Conservation (phyloP, 2,888 invertebrate species). For the Dolichomitus sp. region DNA sequence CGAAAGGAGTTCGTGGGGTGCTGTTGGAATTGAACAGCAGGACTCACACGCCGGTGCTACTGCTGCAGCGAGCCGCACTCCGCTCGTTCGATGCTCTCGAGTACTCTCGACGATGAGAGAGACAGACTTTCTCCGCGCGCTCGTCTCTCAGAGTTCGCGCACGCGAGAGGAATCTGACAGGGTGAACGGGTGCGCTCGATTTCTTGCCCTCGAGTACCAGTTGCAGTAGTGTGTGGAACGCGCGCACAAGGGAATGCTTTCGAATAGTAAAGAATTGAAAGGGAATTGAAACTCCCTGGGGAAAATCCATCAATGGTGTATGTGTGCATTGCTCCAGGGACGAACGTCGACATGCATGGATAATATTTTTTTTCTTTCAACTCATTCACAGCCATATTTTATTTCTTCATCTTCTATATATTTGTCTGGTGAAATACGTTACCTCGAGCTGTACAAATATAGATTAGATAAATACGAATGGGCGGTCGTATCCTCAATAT, state of each 20-base stretch:
- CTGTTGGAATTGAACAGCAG: slow-evolving; percentile 36
- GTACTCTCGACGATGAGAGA: slow-evolving; percentile 44
- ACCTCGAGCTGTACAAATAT: background rate
- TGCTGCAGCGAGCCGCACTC: slow-evolving; percentile 15
- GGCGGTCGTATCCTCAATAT: background rate
- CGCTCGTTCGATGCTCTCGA: slow-evolving; percentile 52
- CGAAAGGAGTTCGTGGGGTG: slow-evolving; percentile 32
- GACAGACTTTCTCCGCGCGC: slow-evolving; percentile 12
- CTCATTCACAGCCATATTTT: slow-evolving; percentile 14
- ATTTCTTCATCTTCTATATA: background rate
- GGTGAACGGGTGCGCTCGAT: slow-evolving; percentile 28
- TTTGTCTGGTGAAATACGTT: slow-evolving; percentile 1
- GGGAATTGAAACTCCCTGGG: slow-evolving; percentile 20
- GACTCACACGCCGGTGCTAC: slow-evolving; percentile 31
- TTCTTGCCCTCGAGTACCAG: slow-evolving; percentile 32
- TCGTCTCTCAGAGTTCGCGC: slow-evolving; percentile 38
- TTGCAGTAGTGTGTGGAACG: slow-evolving; percentile 21
- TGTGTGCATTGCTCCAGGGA: background rate
- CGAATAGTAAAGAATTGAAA: slow-evolving; percentile 61
- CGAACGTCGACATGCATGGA: slow-evolving; percentile 25
- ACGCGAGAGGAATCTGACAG: slow-evolving; percentile 49
- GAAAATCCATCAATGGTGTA: slow-evolving; percentile 51
- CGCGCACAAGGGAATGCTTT: slow-evolving; percentile 54
- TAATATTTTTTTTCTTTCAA: slow-evolving; percentile 24
- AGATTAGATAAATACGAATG: background rate